These are phyloP conservation scores for Podargus strigoides DNA, from an alignment of 2,797 vertebrate species.

Conservation along the genomic window DNA sequence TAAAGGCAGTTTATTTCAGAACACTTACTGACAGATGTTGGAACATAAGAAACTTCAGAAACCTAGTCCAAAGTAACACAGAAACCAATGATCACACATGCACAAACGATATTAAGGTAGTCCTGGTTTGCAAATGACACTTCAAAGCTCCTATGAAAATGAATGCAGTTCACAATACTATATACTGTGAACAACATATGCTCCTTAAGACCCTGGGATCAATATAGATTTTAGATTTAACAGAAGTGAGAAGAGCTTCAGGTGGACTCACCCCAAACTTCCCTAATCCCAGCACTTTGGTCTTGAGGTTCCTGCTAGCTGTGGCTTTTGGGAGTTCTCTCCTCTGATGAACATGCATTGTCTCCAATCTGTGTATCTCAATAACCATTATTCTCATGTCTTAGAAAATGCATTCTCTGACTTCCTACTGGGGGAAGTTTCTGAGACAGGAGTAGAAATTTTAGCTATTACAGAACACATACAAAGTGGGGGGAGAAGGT, in stretches of 20 bases:
- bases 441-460: neutral
- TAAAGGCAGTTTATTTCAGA: neutral
- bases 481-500: neutral
- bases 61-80: neutral
- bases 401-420: neutral
- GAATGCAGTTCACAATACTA: neutral
- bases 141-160: neutral
- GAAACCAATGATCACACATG: neutral
- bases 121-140: neutral
- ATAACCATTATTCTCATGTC: neutral
- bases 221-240: neutral
- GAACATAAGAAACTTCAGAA: neutral
- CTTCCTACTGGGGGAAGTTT: neutral
- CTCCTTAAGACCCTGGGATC: neutral
- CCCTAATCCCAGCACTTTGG: neutral
- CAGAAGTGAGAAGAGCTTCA: neutral
- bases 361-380: neutral
- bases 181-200: neutral
- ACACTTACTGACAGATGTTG: neutral
- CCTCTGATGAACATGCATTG: fast-evolving
- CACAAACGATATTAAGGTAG: neutral
- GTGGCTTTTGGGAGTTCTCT: neutral
- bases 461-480: neutral
- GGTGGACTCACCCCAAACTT: neutral
- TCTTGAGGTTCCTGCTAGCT: neutral